Evolutionary conservation across 2,888 invertebrate species (phyloP), one percentile per base, ranked within the genome.

Genomic region (Phaonia tiefii): DNA sequence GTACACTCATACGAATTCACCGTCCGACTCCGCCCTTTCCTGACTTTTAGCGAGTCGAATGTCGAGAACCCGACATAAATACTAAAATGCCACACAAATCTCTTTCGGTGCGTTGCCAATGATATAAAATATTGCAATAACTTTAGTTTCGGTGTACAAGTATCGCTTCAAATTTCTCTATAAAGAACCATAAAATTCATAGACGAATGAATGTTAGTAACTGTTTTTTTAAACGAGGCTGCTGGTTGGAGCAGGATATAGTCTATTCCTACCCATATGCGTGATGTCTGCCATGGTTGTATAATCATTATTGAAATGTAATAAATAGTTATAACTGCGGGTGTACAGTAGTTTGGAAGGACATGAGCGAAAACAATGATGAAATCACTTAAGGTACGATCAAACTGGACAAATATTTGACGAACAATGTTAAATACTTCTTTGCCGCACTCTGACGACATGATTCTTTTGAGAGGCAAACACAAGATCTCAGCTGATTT

Each of bases 261-360:
- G n/a, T n/a, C n/a, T n/a, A n/a, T n/a, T n/a, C n/a, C n/a, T n/a
- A n/a, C n/a, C n/a, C n/a, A n/a, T n/a, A n/a, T 56, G n/a, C 2
- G 13, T 56, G 39, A 60, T 37, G 60, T 37, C n/a, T n/a, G n/a
- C n/a, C n/a, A n/a, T 37, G 10, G 37, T 58, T 60, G 17, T 25
- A 60, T 17, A 20, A 60, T 1, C 20, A 17, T 60, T 60, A 60
- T 60, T 60, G 39, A 60, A 60, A 39, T 39, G 60, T 60, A 60
- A 60, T 60, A 39, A 31, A 58, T 17, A n/a, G 39, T 60, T 60
- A 17, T 37, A 39, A 60, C 17, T 60, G 60, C n/a, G n/a, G n/a
- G n/a, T n/a, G n/a, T n/a, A n/a, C n/a, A n/a, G n/a, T n/a, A n/a
- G n/a, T n/a, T n/a, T n/a, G n/a, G n/a, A n/a, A n/a, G n/a, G n/a